phyloP scores from a whole-genome alignment of 2,888 invertebrate genomes.

The Andrena dorsata region DNA sequence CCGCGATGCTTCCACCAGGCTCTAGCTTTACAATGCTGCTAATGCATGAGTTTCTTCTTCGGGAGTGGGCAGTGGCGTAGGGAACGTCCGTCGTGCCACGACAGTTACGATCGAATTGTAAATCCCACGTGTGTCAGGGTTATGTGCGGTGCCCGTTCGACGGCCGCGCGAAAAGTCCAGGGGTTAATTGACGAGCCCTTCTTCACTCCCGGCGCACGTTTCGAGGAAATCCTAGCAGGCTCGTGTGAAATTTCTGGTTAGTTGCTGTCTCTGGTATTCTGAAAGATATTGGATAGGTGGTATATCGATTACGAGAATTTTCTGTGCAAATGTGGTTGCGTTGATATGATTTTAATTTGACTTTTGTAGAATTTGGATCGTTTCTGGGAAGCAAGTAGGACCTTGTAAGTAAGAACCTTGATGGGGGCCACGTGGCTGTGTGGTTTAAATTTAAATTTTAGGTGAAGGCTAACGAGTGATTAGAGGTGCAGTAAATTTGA shows the following conservation, averaged over 20 bases:
- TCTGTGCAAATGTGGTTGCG: too few relatives aligned
- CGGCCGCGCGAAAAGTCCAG: constrained; percentile 2
- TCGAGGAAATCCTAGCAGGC: constrained; percentile 16
- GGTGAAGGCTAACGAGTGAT: too few relatives aligned
- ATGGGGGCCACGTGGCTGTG: too few relatives aligned
- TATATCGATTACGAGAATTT: too few relatives aligned
- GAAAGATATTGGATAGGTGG: not conserved
- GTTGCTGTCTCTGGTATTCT: constrained; percentile 7
- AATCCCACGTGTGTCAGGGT: constrained; percentile 46
- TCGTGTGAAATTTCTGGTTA: constrained; percentile 1
- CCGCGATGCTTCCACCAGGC: constrained; percentile 46
- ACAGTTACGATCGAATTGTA: constrained; percentile 62
- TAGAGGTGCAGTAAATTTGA: too few relatives aligned
- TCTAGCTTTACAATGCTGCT: constrained; percentile 67
- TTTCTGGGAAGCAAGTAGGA: too few relatives aligned
- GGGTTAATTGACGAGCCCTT: constrained; percentile 52
- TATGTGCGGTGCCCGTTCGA: constrained; percentile 28
- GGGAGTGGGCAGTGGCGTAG: constrained; percentile 60
- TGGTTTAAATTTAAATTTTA: too few relatives aligned
- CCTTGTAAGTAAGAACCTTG: too few relatives aligned
- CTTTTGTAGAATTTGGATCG: too few relatives aligned
- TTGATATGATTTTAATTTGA: too few relatives aligned
- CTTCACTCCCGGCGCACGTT: not conserved
- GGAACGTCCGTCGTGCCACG: constrained; percentile 22
- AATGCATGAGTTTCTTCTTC: constrained; percentile 62